These are phyloP conservation scores for Neoascia interrupta DNA, from an alignment of 2,888 invertebrate species.

Conservation along the genomic window DNA sequence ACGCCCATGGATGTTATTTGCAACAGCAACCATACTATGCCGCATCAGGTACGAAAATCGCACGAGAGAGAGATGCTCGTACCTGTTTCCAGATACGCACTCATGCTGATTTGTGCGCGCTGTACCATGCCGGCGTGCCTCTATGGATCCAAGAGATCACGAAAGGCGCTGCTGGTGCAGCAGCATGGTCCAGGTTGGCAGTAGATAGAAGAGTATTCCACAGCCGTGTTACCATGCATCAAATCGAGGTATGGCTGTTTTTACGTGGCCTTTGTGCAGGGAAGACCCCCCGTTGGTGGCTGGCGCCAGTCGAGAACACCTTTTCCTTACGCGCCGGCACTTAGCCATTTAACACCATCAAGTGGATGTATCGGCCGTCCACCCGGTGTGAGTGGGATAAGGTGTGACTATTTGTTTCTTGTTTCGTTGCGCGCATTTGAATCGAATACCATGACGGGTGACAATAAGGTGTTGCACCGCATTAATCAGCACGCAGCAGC, in stretches of 20 bases:
- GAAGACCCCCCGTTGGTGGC: conserved; percentile 60
- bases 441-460: conserved; percentile 26
- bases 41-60: conserved; percentile 24
- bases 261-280: conserved; percentile 42
- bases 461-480: conserved; percentile 61
- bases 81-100: conserved; percentile 66
- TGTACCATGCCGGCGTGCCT: conserved; percentile 29
- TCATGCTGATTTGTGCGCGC: conserved; percentile 58
- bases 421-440: conserved; percentile 53
- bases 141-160: conserved; percentile 54
- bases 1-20: conserved; percentile 60
- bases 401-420: conserved; percentile 65
- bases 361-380: conserved; percentile 50
- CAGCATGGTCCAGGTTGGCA: conserved; percentile 14
- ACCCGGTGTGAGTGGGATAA: conserved; percentile 34
- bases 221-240: conserved; percentile 42
- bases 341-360: conserved; percentile 68
- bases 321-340: conserved; percentile 61
- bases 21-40: conserved; percentile 17
- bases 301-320: conserved; percentile 67
- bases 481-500: conserved; percentile 48
- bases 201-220: not conserved
- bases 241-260: conserved; percentile 34
- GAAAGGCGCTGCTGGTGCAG: conserved; percentile 28
- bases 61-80: conserved; percentile 42